Conservation (phyloP, 2,113 vertebrate species). For the Centropus bengalensis region DNA sequence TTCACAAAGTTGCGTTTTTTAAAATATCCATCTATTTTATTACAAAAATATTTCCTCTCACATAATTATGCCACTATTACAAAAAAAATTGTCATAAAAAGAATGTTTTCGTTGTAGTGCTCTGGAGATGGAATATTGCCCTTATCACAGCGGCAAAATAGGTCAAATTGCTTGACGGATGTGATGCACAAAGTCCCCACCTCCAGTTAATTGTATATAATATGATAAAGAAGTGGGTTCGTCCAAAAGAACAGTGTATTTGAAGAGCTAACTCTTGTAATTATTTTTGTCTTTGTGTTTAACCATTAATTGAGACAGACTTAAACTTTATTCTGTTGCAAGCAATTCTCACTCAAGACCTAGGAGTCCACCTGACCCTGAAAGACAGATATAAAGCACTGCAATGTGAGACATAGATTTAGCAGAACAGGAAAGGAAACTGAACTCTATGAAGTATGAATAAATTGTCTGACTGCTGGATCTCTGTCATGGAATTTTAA, state of each 20-base stretch:
- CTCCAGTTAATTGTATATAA: conserved; percentile 15
- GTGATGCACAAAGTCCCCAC: neutral
- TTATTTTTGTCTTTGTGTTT: conserved; percentile 16
- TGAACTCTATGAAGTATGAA: neutral
- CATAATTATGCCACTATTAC: neutral
- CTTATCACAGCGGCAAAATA: conserved; percentile 30
- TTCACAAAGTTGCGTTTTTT: neutral
- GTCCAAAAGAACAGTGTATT: neutral
- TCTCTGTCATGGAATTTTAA: neutral
- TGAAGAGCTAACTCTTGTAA: conserved; percentile 35
- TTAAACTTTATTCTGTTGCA: neutral
- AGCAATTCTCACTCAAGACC: neutral
- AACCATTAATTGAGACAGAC: neutral
- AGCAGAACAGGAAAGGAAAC: neutral
- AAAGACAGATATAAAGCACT: neutral
- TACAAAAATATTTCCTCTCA: neutral
- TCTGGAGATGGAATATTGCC: neutral
- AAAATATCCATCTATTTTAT: neutral
- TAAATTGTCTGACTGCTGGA: neutral
- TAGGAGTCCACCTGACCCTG: neutral
- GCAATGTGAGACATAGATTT: neutral
- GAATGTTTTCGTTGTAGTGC: neutral
- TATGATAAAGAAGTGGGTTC: conserved; percentile 14
- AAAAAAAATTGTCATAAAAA: neutral
- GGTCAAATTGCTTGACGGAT: conserved; percentile 29